Base-by-base conservation (phyloP, 2,888 invertebrate genomes). In the Frankliniella fusca region DNA sequence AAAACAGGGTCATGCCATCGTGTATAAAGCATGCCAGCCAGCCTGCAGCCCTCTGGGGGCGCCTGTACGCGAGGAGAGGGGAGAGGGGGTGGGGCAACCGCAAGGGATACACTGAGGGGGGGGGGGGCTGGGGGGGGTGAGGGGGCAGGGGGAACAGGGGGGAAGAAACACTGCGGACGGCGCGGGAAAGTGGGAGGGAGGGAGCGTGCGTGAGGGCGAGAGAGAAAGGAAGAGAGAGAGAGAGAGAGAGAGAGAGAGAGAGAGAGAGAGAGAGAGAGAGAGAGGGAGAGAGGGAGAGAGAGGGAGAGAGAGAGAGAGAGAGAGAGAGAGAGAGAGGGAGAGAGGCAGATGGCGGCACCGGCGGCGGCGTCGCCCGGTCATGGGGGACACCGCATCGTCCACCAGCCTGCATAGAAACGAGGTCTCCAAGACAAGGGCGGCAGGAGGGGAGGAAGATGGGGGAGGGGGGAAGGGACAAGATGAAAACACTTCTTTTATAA, bases 401-500 rank as follows among this genome's bases (percentile, higher is more conserved):
- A 61, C 61, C 61, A 15, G 61, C 7, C 70, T 23, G 70, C 70
- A 76, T 76, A 27, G 70, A 76, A 76, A 76, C 70, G 70, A 76
- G 70, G 27, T 23, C 70, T 27, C 70, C 27, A 23, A 54, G 54
- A 54, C 38, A 38, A 38, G 38, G 38, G 38, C 38, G 5, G 38
- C 38, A 38, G 38, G 23, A 76, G 70, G 23, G 23, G 70, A 23
- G 12, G 70, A 27, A 12, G 70, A 23, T 2, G 23, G 70, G 23
- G 70, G 23, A 11, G 70, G 65, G 20, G 23, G 20, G 70, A 27
- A 76, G 70, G 70, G 70, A 76, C 70, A 76, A 76, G 70, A 76
- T 76, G 70, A 76, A 76, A 76, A 76, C 70, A 76, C 70, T 76
- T 76, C 27, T 76, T 76, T 76, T 76, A 76, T 76, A 76, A 76